These are phyloP conservation scores for Harlomillsia oculata DNA, from an alignment of 1,140 invertebrate species.

Conservation along the genomic window DNA sequence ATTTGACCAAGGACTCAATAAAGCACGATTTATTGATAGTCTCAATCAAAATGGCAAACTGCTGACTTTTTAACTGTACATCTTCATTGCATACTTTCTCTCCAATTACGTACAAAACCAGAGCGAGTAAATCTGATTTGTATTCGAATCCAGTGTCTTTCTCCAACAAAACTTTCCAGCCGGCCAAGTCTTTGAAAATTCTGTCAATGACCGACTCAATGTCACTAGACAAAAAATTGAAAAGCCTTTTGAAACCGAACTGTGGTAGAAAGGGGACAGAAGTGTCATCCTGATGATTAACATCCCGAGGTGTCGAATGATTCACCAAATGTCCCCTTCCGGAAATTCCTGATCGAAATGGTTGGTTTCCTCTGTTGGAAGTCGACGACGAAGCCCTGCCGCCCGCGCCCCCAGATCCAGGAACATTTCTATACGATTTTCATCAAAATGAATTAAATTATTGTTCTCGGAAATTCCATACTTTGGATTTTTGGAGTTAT, in stretches of 20 bases:
- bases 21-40: not conserved
- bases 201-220: constrained; percentile 10
- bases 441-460: too few relatives aligned
- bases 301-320: too few relatives aligned
- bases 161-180: constrained; percentile 15
- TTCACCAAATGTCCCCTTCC: too few relatives aligned
- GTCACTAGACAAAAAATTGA: constrained; percentile 4
- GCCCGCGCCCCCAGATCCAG: too few relatives aligned
- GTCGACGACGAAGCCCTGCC: too few relatives aligned
- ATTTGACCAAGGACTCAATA: not conserved
- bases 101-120: constrained; percentile 5
- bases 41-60: not conserved
- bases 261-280: too few relatives aligned
- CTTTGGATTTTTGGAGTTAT: too few relatives aligned
- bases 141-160: not conserved
- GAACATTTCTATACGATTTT: too few relatives aligned
- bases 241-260: constrained; percentile 28
- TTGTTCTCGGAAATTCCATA: too few relatives aligned
- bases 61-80: not conserved
- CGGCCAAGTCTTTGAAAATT: constrained; percentile 3
- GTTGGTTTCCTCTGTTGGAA: too few relatives aligned
- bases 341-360: too few relatives aligned
- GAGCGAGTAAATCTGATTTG: constrained; percentile 2
- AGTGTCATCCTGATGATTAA: too few relatives aligned
- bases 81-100: constrained; percentile 6